Evolutionary conservation across 2,113 vertebrate species (phyloP).

Genomic region (Martes martes): DNA sequence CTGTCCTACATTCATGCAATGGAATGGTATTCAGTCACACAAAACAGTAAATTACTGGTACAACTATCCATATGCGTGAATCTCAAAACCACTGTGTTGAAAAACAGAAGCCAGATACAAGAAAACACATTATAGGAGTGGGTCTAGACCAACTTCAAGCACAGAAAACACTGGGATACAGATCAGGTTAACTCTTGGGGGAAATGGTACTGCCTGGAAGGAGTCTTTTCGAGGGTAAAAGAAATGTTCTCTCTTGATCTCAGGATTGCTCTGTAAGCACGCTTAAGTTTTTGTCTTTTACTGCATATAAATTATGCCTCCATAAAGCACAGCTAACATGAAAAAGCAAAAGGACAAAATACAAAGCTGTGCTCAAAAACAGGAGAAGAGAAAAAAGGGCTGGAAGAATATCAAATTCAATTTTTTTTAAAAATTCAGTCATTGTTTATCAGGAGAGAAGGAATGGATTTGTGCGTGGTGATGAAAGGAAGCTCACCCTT

Average conservation of each 20-base stretch:
- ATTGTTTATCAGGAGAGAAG: background rate
- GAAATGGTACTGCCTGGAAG: background rate
- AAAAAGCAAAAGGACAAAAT: background rate
- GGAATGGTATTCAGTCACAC: background rate
- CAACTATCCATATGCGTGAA: background rate
- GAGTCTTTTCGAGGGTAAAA: background rate
- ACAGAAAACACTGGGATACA: background rate
- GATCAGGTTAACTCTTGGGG: background rate
- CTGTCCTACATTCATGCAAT: background rate
- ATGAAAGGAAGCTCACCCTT: background rate
- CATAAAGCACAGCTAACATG: background rate
- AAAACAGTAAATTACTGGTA: background rate
- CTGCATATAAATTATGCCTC: background rate
- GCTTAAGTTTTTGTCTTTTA: background rate
- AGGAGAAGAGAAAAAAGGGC: background rate
- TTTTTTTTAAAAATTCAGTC: background rate
- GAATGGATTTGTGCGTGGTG: accelerated
- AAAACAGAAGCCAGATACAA: background rate
- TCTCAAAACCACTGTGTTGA: background rate
- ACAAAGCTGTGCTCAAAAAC: background rate
- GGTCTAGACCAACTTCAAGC: background rate
- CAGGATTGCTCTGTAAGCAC: background rate
- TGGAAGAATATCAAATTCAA: background rate
- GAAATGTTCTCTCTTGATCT: background rate
- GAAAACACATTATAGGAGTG: background rate